Conservation (phyloP, 1,140 invertebrate species). For the Drosophila fuyamai region DNA sequence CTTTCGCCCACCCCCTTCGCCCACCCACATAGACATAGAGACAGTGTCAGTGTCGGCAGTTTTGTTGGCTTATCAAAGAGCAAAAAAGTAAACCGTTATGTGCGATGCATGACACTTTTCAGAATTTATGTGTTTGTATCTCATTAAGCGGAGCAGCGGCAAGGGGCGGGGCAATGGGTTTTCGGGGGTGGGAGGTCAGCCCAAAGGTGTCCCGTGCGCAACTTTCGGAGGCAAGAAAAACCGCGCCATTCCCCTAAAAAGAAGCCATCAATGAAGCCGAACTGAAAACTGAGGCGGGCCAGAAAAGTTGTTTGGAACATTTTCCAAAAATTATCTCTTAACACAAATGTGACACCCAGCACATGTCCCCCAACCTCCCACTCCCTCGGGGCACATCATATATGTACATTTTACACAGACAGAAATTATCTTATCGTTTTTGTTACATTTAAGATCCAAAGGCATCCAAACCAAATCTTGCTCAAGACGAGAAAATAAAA, state of each 20-base stretch:
- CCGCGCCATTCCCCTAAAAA: constrained; percentile 10
- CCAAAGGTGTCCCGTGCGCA: constrained; percentile 40
- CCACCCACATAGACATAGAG: constrained; percentile 18
- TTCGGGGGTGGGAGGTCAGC: neutral
- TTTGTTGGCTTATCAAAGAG: constrained; percentile 76
- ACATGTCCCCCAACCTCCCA: constrained; percentile 32
- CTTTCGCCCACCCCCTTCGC: neutral
- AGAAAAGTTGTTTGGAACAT: constrained; percentile 72
- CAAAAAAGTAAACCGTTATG: constrained; percentile 73
- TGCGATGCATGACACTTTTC: constrained; percentile 82
- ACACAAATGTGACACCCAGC: constrained; percentile 76
- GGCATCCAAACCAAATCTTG: no score
- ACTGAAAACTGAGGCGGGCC: constrained; percentile 42
- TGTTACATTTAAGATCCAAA: no score
- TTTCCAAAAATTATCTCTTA: constrained; percentile 79
- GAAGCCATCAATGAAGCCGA: constrained; percentile 58
- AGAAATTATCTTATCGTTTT: neutral
- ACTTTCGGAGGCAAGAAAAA: constrained; percentile 47
- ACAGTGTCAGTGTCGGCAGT: constrained; percentile 44
- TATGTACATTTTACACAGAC: constrained; percentile 3
- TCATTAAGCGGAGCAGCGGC: constrained; percentile 70
- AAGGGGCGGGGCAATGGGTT: neutral
- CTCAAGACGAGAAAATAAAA: no score
- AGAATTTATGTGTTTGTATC: constrained; percentile 84
- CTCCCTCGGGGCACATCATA: constrained; percentile 30